A percentile compares a stretch with the other conserved stretches of the same genome.
Evolutionary conservation across 2,888 invertebrate genomes (phyloP).

Genomic region (Osmoderma eremita): DNA sequence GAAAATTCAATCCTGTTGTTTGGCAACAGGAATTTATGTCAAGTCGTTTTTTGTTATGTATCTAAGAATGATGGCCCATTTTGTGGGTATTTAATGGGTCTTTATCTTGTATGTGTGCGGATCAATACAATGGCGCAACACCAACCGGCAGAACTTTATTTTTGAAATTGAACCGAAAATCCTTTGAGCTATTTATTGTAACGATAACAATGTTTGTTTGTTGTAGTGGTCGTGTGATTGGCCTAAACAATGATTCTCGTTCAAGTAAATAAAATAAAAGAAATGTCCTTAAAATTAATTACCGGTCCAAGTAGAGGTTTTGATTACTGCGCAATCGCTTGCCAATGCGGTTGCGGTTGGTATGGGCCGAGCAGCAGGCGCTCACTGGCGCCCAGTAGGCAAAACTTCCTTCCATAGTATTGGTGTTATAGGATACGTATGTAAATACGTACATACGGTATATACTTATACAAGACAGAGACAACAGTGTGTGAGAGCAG

Average conservation of each 20-base stretch:
- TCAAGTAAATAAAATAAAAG: conserved; percentile 7
- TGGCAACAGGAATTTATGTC: no score
- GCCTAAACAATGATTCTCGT: not conserved
- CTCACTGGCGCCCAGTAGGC: conserved; percentile 43
- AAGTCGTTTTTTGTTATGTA: no score
- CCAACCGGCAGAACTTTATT: conserved; percentile 12
- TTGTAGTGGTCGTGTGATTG: not conserved
- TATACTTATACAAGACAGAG: no score
- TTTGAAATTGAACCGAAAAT: not conserved
- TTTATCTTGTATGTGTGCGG: no score
- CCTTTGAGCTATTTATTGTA: not conserved
- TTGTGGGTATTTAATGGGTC: not conserved
- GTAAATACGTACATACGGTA: no score
- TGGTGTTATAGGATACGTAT: no score
- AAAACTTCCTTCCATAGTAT: conserved; percentile 51
- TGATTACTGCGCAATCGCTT: conserved; percentile 34
- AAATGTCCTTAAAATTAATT: conserved; percentile 14
- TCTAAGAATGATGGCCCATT: no score
- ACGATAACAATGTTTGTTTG: not conserved
- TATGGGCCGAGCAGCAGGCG: conserved; percentile 23
- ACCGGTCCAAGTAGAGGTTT: conserved; percentile 46
- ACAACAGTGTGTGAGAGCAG: no score
- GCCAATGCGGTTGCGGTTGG: conserved; percentile 31
- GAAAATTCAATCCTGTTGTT: no score
- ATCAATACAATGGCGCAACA: conserved; percentile 37